Evolutionary conservation across 1,140 invertebrate species (phyloP), one percentile per base, ranked within the genome.

Genomic region (Anastrepha obliqua): DNA sequence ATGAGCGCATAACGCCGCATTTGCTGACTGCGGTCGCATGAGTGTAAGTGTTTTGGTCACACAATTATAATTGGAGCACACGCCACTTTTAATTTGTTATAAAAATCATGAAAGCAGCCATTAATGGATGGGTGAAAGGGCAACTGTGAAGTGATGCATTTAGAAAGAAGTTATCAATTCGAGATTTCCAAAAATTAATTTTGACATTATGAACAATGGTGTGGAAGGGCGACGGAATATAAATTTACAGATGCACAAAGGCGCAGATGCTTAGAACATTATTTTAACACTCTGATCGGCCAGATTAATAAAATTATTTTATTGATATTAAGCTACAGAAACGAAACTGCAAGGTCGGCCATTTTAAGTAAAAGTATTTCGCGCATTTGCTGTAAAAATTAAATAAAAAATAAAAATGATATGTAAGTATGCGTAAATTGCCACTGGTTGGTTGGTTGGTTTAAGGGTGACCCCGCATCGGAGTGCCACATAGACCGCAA

Each of bases 31-130:
- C 47, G 47, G 74, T 81, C 51, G 20, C 9, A 1, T 55, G n/a
- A 81, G 8, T 55, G 44, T 81, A 47, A 44, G 70, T 55, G 74
- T 55, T 81, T 81, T 81, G 74, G 74, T 81, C 47, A 81, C 74
- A 81, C 44, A 81, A 55, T 81, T 42, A 55, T 58, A 81, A 81
- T 81, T 81, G 74, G 74, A n/a, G 20, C 74, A 55, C 74, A 81
- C 47, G 47, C 47, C 74, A 81, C 44, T 81, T 81, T 81, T 81
- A 81, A 81, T 81, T 81, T 55, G 17, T n/a, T 42, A 20, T 51
- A n/a, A 55, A 81, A 81, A 55, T 81, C 44, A 55, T 81, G 20
- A 9, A 51, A 55, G 47, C 29, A 13, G 7, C 6, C n/a, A 81
- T 55, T 81, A 81, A 81, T 81, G 44, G 74, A 55, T 42, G 17